A percentile compares a stretch with the other conserved stretches of the same genome.
Conservation (phyloP, 2,888 invertebrate species). For the Synanthedon vespiformis region DNA sequence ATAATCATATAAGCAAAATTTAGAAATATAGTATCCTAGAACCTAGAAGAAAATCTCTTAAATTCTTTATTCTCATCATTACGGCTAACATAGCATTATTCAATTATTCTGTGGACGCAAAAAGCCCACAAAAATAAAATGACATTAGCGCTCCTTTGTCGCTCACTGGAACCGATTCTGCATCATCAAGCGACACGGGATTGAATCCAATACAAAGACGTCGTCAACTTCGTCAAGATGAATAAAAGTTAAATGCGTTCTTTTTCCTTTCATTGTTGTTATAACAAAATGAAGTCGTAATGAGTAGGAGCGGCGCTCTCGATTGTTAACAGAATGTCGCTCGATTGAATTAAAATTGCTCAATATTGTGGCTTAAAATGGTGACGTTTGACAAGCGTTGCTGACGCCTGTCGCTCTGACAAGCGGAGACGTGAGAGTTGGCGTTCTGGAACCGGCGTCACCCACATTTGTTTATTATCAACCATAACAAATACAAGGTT, state of each 20-base stretch:
- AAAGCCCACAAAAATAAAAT: conserved; percentile 24
- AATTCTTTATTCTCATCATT: too few relatives aligned
- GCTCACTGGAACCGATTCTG: conserved; percentile 55
- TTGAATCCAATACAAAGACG: conserved; percentile 58
- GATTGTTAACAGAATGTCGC: conserved; percentile 40
- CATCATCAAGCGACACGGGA: conserved; percentile 53
- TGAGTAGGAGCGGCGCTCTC: conserved; percentile 40
- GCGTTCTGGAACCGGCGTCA: too few relatives aligned
- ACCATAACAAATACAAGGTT: too few relatives aligned
- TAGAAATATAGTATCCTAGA: too few relatives aligned
- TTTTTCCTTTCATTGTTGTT: neutral
- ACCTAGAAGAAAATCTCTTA: too few relatives aligned
- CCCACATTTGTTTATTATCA: too few relatives aligned
- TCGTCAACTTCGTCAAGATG: conserved; percentile 34
- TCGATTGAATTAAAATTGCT: conserved; percentile 63
- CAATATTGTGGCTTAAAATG: conserved; percentile 52
- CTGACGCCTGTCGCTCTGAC: conserved; percentile 42
- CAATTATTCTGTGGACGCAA: too few relatives aligned
- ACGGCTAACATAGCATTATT: too few relatives aligned
- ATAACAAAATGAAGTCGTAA: conserved; percentile 41
- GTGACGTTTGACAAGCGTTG: conserved; percentile 62
- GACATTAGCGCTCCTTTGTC: conserved; percentile 57
- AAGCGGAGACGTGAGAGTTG: conserved; percentile 12
- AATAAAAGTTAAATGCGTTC: too few relatives aligned
- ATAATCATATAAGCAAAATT: too few relatives aligned